Evolutionary conservation across 1,140 invertebrate species (phyloP).

Genomic region (Lepidostoma basale): DNA sequence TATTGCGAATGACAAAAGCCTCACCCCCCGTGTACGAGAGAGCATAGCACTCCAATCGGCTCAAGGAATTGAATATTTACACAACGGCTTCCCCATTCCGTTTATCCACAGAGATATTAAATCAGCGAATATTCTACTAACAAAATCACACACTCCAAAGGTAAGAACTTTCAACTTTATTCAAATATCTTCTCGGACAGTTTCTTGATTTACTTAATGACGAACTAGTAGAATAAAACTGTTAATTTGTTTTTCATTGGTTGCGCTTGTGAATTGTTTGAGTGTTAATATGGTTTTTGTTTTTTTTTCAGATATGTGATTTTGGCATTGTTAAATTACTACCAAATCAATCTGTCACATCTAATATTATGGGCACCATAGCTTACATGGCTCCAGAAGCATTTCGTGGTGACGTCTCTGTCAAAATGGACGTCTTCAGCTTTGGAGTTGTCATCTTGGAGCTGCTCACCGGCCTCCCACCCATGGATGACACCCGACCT

Average conservation of each 20-base stretch:
- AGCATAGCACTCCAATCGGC: slow-evolving; percentile 67
- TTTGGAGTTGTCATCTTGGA: slow-evolving; percentile 79
- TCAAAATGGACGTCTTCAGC: slow-evolving; percentile 78
- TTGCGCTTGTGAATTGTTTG: no score
- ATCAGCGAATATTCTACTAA: slow-evolving; percentile 76
- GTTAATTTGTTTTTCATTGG: no score
- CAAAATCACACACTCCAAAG: slow-evolving; percentile 67
- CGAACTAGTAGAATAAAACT: no score
- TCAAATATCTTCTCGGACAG: background rate
- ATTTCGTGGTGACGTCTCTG: slow-evolving; percentile 70
- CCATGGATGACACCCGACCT: slow-evolving; percentile 62
- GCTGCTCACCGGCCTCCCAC: slow-evolving; percentile 69
- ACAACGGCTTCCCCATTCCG: slow-evolving; percentile 61
- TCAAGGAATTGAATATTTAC: slow-evolving; percentile 68
- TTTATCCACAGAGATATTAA: slow-evolving; percentile 79
- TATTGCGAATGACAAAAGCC: slow-evolving; percentile 54
- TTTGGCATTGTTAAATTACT: slow-evolving; percentile 72
- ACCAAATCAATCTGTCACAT: slow-evolving; percentile 59
- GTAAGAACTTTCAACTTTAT: slow-evolving; percentile 50
- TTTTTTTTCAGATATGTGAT: slow-evolving; percentile 68
- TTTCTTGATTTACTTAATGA: background rate
- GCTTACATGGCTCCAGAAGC: slow-evolving; percentile 81
- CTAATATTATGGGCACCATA: slow-evolving; percentile 69
- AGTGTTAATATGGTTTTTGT: slow-evolving; percentile 3
- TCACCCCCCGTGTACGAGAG: slow-evolving; percentile 62